Evolutionary conservation across 1,140 invertebrate genomes (phyloP).

Genomic region (Parasteatoda tepidariorum): DNA sequence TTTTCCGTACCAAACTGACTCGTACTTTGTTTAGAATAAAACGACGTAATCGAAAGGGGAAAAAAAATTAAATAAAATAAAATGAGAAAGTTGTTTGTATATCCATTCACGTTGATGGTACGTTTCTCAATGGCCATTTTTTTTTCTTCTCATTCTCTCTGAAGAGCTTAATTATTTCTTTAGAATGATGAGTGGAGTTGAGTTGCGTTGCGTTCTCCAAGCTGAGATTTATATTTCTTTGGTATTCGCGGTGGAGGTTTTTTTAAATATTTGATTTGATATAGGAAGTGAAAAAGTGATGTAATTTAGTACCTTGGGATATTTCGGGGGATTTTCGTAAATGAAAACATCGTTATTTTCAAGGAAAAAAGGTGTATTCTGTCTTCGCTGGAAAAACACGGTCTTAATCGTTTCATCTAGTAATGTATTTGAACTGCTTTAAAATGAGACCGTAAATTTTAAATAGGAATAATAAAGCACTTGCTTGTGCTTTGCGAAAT

Average conservation of each 20-base stretch:
- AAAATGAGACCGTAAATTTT: not conserved
- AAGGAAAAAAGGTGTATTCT: not conserved
- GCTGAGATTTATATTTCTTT: not conserved
- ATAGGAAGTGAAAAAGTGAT: not conserved
- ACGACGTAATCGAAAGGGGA: not conserved
- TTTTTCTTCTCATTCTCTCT: not conserved
- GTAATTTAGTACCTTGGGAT: not conserved
- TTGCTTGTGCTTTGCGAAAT: too few species aligned
- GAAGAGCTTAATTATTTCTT: not conserved
- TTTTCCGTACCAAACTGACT: not conserved
- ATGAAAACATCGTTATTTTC: not conserved
- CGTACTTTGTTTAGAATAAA: not conserved
- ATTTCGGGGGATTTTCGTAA: not conserved
- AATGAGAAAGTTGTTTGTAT: not conserved
- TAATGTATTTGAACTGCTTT: not conserved
- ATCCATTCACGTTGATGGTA: not conserved
- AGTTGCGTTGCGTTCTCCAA: not conserved
- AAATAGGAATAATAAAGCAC: not conserved
- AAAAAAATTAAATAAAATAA: not conserved
- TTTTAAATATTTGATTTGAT: not conserved
- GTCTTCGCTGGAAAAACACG: not conserved
- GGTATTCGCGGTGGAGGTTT: not conserved
- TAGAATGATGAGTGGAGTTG: not conserved
- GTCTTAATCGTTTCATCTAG: not conserved
- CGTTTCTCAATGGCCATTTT: not conserved